These are phyloP conservation scores for Peromyscus aztecus DNA, from an alignment of 2,797 vertebrate genomes.

Conservation along the genomic window DNA sequence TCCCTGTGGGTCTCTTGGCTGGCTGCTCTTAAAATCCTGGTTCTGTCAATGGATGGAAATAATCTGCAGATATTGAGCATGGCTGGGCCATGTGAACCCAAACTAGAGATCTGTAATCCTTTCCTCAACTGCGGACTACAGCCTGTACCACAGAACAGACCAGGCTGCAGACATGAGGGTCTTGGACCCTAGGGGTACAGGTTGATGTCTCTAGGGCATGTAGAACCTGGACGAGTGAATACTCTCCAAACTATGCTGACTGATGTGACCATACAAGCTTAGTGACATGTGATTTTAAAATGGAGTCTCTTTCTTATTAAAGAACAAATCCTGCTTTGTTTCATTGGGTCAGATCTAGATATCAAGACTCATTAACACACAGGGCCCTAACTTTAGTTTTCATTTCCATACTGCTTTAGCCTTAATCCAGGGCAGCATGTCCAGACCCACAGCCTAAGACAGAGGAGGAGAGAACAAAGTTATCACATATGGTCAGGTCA, in stretches of 20 bases:
- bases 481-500: not conserved
- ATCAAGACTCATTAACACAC: not conserved
- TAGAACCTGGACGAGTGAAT: not conserved
- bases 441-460: not conserved
- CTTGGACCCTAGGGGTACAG: not conserved
- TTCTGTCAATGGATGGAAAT: slow-evolving; percentile 31
- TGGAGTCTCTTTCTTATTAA: not conserved
- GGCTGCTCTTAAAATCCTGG: slow-evolving; percentile 60
- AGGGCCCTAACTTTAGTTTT: not conserved
- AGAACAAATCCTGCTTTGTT: slow-evolving; percentile 23
- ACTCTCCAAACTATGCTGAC: slow-evolving; percentile 24
- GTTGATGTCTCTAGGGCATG: not conserved
- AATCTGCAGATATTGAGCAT: slow-evolving; percentile 54
- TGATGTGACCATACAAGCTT: slow-evolving; percentile 13
- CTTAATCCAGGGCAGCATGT: not conserved
- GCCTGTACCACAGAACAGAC: not conserved
- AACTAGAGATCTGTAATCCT: not conserved
- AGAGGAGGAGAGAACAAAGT: not conserved
- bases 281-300: slow-evolving; percentile 44
- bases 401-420: not conserved
- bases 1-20: not conserved
- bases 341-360: slow-evolving; percentile 63
- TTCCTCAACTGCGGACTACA: not conserved
- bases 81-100: not conserved
- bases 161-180: accelerated